phyloP scores from a whole-genome alignment of 1,140 invertebrate genomes.

The Cotesia typhae region DNA sequence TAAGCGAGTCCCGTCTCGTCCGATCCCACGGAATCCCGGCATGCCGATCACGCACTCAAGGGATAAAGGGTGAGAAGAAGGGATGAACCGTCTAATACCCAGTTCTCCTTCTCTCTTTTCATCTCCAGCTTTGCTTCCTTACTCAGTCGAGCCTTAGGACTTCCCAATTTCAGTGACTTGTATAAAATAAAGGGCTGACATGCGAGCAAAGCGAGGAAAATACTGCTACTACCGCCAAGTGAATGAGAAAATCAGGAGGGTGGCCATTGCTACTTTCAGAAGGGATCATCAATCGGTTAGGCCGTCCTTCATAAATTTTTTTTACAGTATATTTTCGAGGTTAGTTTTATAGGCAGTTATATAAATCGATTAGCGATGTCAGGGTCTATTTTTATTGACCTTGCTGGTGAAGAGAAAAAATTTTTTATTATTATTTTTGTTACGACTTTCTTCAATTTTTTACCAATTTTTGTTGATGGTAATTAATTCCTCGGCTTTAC shows the following conservation, averaged over 20 bases:
- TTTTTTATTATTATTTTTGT: too few species aligned
- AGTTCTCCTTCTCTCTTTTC: not conserved
- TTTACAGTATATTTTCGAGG: slow-evolving; percentile 36
- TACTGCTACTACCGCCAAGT: not conserved
- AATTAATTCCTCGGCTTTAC: too few species aligned
- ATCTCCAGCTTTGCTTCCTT: too few species aligned
- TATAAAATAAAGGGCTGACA: slow-evolving; percentile 65
- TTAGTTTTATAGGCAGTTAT: not conserved
- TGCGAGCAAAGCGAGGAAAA: slow-evolving; percentile 50
- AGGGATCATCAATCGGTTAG: slow-evolving; percentile 66
- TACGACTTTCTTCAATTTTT: too few species aligned
- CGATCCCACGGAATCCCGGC: slow-evolving; percentile 52
- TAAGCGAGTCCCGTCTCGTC: slow-evolving; percentile 55
- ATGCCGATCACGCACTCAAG: slow-evolving; percentile 61
- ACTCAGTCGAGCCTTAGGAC: too few species aligned
- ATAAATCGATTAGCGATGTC: slow-evolving; percentile 62
- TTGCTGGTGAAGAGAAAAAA: too few species aligned
- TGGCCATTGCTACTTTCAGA: slow-evolving; percentile 55
- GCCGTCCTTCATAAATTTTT: slow-evolving; percentile 66
- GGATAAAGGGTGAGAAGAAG: slow-evolving; percentile 36
- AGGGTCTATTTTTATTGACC: too few species aligned
- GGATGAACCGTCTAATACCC: slow-evolving; percentile 62
- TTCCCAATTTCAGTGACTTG: slow-evolving; percentile 49
- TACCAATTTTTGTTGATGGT: too few species aligned
- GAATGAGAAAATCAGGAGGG: slow-evolving; percentile 21